Base-by-base conservation (phyloP, 2,797 vertebrate species). In the Otolemur crassicaudatus region DNA sequence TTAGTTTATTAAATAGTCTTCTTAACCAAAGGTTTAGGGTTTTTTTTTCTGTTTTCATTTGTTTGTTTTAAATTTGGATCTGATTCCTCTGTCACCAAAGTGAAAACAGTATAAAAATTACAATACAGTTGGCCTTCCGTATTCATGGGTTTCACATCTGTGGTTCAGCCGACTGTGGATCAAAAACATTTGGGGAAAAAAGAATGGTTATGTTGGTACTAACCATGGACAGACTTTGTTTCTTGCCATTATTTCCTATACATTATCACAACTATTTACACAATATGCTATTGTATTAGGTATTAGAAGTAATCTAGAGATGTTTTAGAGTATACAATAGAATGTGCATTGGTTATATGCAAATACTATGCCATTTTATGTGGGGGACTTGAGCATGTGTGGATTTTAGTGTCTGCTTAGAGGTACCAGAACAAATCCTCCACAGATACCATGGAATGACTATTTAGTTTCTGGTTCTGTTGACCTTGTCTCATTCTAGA, bases 11-110 rank as follows among this genome's bases (percentile, higher is more conserved):
- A 1, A 63, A 34, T 89, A 19, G 67, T 89, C 10, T 88, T 46
- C 34, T 53, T 91, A 49, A 20, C 17, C 19, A 85, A 4, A 65
- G 46, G n/a, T 89, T 77, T 27, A 69, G 7, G 49, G 46, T 56
- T 87, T 58, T n/a, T 73, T 84, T 87, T 11, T 73, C 16, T 31
- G 20, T 77, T 75, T 73, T 27, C 27, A 13, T 77, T 75, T 63
- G 25, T 87, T 94, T 53, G 49, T 53, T 92, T 49, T 46, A 53
- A 70, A 94, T 83, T 95, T 84, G 3, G 72, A 40, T 91, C 73
- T 58, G 10, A 90, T 93, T 92, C 23, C 34, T 60, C n/a, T 94
- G 65, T 90, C 63, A 13, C 60, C 87, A 49, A 56, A 53, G 40
- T 90, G 37, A 72, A 22, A 17, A 22, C 17, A 34, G 23, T 85